Evolutionary conservation across 2,797 vertebrate species (phyloP).

Genomic region (Apodemus agrarius): DNA sequence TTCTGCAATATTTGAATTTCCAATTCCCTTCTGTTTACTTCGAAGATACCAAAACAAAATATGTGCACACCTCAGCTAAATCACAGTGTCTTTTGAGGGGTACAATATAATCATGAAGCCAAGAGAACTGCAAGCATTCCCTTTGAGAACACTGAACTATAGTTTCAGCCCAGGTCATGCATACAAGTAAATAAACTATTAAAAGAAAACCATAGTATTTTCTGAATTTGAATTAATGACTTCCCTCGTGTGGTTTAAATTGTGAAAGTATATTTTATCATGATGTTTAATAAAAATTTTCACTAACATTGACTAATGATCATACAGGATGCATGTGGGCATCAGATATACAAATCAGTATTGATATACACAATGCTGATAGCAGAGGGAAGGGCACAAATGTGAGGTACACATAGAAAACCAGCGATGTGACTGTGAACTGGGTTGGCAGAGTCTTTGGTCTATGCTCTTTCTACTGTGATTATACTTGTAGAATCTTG

Average conservation of each 20-base stretch:
- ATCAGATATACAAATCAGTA: not conserved
- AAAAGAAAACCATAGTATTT: not conserved
- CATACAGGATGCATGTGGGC: not conserved
- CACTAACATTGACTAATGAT: not conserved
- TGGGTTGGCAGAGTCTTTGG: not conserved
- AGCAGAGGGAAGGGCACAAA: not conserved
- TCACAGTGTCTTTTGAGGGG: not conserved
- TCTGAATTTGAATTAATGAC: not conserved
- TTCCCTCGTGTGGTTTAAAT: not conserved
- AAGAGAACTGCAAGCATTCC: not conserved
- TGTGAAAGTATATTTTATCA: not conserved
- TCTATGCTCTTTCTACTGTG: not conserved
- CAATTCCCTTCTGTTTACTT: not conserved
- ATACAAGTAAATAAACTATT: not conserved
- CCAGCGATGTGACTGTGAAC: not conserved
- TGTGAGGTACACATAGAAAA: not conserved
- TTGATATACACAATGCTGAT: too few relatives aligned
- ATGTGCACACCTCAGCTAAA: not conserved
- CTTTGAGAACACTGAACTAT: not conserved
- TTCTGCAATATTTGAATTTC: not conserved
- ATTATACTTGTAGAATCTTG: not conserved
- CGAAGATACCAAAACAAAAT: constrained; percentile 13
- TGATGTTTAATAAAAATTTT: not conserved
- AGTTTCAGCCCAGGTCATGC: not conserved
- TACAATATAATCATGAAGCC: not conserved